phyloP scores from a whole-genome alignment of 2,113 vertebrate genomes.

The Platichthys flesus region DNA sequence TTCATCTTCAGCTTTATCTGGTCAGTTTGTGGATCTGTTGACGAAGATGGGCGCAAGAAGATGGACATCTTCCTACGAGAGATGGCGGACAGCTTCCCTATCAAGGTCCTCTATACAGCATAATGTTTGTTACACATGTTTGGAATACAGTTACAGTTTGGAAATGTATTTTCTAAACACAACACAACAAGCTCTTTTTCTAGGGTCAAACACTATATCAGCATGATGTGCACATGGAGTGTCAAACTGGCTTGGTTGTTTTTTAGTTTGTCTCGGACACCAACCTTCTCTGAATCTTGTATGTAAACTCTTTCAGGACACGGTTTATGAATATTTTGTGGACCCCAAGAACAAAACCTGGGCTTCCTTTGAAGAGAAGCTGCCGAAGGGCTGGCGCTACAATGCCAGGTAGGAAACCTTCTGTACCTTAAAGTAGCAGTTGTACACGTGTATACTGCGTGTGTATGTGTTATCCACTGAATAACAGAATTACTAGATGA shows the following conservation, averaged over 20 bases:
- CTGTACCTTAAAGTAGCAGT: neutral
- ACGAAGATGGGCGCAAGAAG: slow-evolving; percentile 89
- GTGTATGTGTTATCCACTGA: neutral
- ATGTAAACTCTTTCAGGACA: slow-evolving; percentile 80
- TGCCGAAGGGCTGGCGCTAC: slow-evolving; percentile 88
- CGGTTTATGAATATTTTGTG: slow-evolving; percentile 90
- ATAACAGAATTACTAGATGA: neutral
- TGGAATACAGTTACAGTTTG: too few relatives aligned
- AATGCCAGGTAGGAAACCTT: slow-evolving; percentile 82
- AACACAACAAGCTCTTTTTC: too few relatives aligned
- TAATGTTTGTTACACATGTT: neutral
- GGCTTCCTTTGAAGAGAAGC: slow-evolving; percentile 88
- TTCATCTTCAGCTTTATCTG: slow-evolving; percentile 93
- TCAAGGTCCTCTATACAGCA: slow-evolving; percentile 80
- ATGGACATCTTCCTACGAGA: slow-evolving; percentile 88
- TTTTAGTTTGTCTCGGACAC: neutral
- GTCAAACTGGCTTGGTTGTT: too few relatives aligned
- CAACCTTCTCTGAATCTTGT: neutral
- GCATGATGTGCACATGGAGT: too few relatives aligned
- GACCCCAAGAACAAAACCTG: slow-evolving; percentile 87
- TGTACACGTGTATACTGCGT: neutral
- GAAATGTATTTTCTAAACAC: neutral
- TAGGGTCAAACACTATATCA: too few relatives aligned
- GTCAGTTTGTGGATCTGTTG: slow-evolving; percentile 90
- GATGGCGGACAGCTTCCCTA: slow-evolving; percentile 88